Base-by-base conservation (phyloP, 2,888 invertebrate species). In the Augochlorella aurata region DNA sequence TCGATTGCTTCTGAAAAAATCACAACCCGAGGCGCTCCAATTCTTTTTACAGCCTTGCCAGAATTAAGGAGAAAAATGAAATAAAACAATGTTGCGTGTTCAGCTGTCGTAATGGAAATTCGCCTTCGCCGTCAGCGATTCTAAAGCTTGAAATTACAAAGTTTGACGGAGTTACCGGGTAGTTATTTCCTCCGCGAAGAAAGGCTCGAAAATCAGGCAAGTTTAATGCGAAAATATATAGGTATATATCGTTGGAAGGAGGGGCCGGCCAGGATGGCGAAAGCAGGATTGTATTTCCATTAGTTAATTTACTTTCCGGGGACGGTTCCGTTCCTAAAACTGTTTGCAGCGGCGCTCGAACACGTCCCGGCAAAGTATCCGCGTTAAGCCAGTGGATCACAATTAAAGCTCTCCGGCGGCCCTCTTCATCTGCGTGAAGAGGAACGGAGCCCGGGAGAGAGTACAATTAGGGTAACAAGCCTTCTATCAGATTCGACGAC, bases 241-340 rank as follows among this genome's bases (percentile, higher is more conserved):
- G 0, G 7, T 38, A 5, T 38, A 38, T 79, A 79, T 65, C 73
- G 70, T 68, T 58, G 54, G 76, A 69, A 67, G 65, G 70, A 61
- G 21, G 72, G 29, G 68, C 54, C 38, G 71, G 24, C 38, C 58
- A 69, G 52, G 77, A 68, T 24, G 81, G 68, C 74, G 81, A 73
- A 58, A 77, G 68, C 67, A 54, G 81, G 85, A 88, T 87, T 84
- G 85, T 87, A 83, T 87, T 88, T 87, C 88, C 87, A 88, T 88
- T 88, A 88, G 87, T 87, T 87, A 87, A 87, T 87, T 87, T 86
- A 81, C 85, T 88, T 80, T 70, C 72, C 45, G 44, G 77, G 66
- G 77, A 61, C 44, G 67, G 45, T 61, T 52, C n/a, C 75, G 65
- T 67, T 76, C 61, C 74, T 79, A 79, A 87, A 88, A 88, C 86